Conservation (phyloP, 2,113 vertebrate species). For the Riparia riparia region DNA sequence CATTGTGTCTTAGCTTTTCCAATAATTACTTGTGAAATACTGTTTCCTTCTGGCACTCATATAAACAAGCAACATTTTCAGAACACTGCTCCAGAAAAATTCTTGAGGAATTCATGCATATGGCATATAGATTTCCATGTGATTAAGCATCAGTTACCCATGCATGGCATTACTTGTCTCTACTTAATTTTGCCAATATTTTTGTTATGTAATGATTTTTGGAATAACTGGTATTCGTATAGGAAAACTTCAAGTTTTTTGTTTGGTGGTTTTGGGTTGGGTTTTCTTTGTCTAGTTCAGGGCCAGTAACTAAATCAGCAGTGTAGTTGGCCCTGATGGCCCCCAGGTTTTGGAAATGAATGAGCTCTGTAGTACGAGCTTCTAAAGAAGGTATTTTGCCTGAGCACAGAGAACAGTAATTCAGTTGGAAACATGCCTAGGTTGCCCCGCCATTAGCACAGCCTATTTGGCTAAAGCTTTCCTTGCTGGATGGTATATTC, state of each 20-base stretch:
- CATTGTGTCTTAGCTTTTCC: neutral
- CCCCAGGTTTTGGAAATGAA: neutral
- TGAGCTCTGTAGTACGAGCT: neutral
- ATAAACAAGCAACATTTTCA: constrained; percentile 13
- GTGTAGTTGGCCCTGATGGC: neutral
- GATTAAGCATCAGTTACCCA: neutral
- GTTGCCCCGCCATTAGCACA: neutral
- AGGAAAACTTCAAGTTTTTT: neutral
- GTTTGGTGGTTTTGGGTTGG: neutral
- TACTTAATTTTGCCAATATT: neutral
- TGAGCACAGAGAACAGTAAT: neutral
- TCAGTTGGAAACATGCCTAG: neutral
- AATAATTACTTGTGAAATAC: constrained; percentile 22
- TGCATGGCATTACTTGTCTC: neutral
- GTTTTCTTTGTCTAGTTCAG: neutral
- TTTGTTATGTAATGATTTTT: neutral
- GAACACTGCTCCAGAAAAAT: constrained; percentile 31
- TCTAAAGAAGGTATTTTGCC: neutral
- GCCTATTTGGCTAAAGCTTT: constrained; percentile 65
- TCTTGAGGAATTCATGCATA: constrained; percentile 23
- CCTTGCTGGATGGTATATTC: constrained; percentile 67
- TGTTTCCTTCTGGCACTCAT: neutral
- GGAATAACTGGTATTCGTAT: neutral
- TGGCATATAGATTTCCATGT: constrained; percentile 23
- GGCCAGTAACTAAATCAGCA: neutral